Base-by-base conservation (phyloP, 2,113 vertebrate genomes). In the Calidris pygmaea region DNA sequence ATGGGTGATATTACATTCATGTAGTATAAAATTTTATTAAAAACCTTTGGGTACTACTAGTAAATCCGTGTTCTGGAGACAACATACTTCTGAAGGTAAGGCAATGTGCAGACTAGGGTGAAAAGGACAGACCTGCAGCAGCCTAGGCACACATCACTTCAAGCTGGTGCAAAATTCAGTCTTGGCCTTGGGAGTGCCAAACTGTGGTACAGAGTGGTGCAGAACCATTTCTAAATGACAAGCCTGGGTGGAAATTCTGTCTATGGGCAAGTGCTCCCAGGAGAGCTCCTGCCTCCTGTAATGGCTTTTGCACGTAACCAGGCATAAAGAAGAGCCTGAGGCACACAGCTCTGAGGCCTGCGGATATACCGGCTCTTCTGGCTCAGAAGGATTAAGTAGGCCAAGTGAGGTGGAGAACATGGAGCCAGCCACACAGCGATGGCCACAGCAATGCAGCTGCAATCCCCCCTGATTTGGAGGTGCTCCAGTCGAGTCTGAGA, bases 41-140 rank as follows among this genome's bases (percentile, higher is more conserved):
- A 87, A 94, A 67, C n/a, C 27, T n/a, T 53, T 74, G 18, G 10
- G 30, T 76, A 56, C 39, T 48, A 34, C 12, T 32, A 83, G n/a
- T 79, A 58, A 94, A 89, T 37, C 35, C 48, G 63, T 50, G 53
- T 68, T 91, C 22, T 29, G 27, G 52, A 88, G 53, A 52, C 48
- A 71, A 77, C 41, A 37, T n/a, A 55, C 59, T 92, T 93, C 80
- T 88, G 92, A 97, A 93, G 58, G 30, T 30, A 86, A 90, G 22
- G 67, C 27, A 73, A 55, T 17, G 18, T 43, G n/a, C 59, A 90
- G 50, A 77, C 26, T n/a, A 66, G 32, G 47, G 37, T 65, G 66
- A 47, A 52, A 53, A 87, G 21, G 20, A 26, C n/a, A 93, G 59
- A 77, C 21, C 23, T 71, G 72, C n/a, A 81, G 72, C 55, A 80